These are phyloP conservation scores for Graphium colonna DNA, from an alignment of 2,888 invertebrate genomes.

Conservation along the genomic window DNA sequence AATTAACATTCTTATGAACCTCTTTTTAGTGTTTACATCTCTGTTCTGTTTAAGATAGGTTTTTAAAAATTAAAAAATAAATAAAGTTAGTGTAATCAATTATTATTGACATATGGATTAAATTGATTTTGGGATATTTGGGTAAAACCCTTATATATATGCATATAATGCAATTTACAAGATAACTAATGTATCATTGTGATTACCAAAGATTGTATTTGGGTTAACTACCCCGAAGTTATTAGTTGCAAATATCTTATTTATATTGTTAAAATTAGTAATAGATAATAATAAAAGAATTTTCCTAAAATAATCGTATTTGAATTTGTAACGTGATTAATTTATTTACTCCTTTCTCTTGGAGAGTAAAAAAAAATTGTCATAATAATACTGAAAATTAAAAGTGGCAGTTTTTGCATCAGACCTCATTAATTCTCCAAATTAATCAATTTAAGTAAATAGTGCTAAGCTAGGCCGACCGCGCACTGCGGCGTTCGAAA, in stretches of 20 bases:
- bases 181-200: neutral
- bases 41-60: no score
- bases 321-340: neutral
- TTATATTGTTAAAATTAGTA: neutral
- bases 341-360: neutral
- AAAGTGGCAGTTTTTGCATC: no score
- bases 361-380: neutral
- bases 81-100: neutral
- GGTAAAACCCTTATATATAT: neutral
- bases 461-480: no score
- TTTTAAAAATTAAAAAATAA: no score
- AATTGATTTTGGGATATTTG: neutral
- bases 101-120: neutral
- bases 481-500: no score
- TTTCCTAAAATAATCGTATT: constrained; percentile 3
- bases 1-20: no score
- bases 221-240: neutral
- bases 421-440: no score
- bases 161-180: neutral
- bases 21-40: no score
- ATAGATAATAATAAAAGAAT: constrained; percentile 4
- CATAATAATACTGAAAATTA: no score
- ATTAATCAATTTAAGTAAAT: no score
- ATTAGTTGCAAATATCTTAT: neutral
- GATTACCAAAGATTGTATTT: neutral